Evolutionary conservation across 2,113 vertebrate genomes (phyloP).

Genomic region (Jacana jacana): DNA sequence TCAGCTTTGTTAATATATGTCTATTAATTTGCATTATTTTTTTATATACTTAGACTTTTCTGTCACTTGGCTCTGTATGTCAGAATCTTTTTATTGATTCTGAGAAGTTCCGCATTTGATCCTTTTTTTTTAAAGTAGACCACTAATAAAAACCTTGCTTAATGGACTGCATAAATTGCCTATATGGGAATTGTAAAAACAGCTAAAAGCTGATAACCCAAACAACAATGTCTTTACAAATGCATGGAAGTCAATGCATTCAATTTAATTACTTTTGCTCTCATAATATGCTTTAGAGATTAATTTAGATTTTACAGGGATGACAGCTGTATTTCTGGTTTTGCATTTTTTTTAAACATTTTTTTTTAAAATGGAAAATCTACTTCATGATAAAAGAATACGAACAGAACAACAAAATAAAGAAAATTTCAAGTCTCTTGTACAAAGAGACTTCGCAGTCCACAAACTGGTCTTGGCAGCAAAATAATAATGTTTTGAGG

Average conservation of each 20-base stretch:
- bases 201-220: not conserved
- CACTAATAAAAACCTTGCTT: not conserved
- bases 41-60: not conserved
- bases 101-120: not conserved
- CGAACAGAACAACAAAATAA: not conserved
- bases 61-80: not conserved
- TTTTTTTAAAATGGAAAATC: not conserved
- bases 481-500: not conserved
- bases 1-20: not conserved
- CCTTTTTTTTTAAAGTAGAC: not conserved
- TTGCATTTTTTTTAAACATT: not conserved
- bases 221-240: not conserved
- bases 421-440: not conserved
- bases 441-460: no score
- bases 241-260: not conserved
- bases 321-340: not conserved
- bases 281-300: not conserved
- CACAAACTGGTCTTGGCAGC: not conserved
- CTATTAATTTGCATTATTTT: not conserved
- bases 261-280: not conserved
- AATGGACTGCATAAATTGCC: not conserved
- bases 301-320: not conserved
- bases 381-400: not conserved
- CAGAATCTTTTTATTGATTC: not conserved
- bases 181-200: not conserved